Evolutionary conservation across 2,888 invertebrate genomes (phyloP).

Genomic region (Diadegma fenestrale): DNA sequence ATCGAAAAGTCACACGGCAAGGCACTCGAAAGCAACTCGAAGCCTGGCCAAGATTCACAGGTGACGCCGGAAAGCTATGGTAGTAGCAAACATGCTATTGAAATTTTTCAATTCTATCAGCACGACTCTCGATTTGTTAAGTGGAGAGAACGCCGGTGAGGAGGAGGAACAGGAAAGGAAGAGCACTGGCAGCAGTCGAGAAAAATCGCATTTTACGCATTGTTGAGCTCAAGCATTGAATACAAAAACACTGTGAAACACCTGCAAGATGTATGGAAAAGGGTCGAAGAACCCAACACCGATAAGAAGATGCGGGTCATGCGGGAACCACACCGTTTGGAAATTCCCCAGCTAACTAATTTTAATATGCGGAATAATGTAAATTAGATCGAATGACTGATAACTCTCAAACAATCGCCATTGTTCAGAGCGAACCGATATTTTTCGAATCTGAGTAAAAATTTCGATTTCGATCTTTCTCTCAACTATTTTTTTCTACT

Average conservation of each 20-base stretch:
- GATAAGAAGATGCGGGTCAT: slow-evolving; percentile 44
- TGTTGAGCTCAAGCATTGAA: slow-evolving; percentile 30
- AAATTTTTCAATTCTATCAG: background rate
- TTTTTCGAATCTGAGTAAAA: background rate
- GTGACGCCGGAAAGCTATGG: background rate
- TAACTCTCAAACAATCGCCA: background rate
- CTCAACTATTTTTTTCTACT: background rate
- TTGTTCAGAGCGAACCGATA: background rate
- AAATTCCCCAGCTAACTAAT: slow-evolving; percentile 1
- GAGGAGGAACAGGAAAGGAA: background rate
- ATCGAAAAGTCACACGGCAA: slow-evolving; percentile 10
- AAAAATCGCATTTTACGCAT: slow-evolving; percentile 24
- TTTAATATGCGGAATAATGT: background rate
- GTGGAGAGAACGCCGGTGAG: background rate
- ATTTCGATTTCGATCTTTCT: background rate
- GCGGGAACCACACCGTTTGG: slow-evolving; percentile 38
- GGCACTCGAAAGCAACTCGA: slow-evolving; percentile 28
- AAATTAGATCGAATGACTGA: background rate
- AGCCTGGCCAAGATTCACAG: slow-evolving; percentile 25
- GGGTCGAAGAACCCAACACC: slow-evolving; percentile 13
- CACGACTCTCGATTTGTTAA: background rate
- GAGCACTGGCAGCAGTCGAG: background rate
- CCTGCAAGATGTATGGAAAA: slow-evolving; percentile 30
- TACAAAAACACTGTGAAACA: slow-evolving; percentile 11
- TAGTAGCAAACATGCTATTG: background rate